These are phyloP conservation scores for Serrognathus titanus DNA, from an alignment of 2,888 invertebrate genomes.

Conservation along the genomic window DNA sequence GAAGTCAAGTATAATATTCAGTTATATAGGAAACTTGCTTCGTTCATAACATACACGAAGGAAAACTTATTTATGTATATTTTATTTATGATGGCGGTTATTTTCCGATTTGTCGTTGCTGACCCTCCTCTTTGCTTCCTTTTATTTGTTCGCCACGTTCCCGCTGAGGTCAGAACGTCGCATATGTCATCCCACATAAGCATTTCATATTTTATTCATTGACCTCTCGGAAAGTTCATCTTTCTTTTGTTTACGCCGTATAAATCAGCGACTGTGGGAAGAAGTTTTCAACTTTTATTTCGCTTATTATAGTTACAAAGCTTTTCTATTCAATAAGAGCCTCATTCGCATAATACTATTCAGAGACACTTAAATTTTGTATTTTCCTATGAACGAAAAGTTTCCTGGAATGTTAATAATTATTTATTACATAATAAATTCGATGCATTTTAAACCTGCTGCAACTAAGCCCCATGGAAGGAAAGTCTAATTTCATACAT, in stretches of 20 bases:
- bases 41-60: not conserved
- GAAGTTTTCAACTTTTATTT: not conserved
- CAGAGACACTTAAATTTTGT: too few species aligned
- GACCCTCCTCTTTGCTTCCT: not conserved
- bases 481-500: conserved; percentile 13
- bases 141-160: conserved; percentile 4
- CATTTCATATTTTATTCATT: conserved; percentile 4
- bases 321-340: too few species aligned
- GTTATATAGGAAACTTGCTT: too few species aligned
- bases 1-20: too few species aligned
- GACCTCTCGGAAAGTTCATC: conserved; percentile 1
- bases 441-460: too few species aligned
- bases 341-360: too few species aligned
- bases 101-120: conserved; percentile 13
- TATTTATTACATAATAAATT: too few species aligned
- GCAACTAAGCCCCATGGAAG: too few species aligned
- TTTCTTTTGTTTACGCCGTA: not conserved
- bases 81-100: conserved; percentile 16
- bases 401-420: too few species aligned
- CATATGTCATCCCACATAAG: conserved; percentile 26
- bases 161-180: conserved; percentile 26
- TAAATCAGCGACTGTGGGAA: not conserved
- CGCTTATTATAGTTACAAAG: too few species aligned
- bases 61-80: conserved; percentile 14
- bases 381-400: too few species aligned